Base-by-base conservation (phyloP, 2,113 vertebrate species). In the Heterotis niloticus region DNA sequence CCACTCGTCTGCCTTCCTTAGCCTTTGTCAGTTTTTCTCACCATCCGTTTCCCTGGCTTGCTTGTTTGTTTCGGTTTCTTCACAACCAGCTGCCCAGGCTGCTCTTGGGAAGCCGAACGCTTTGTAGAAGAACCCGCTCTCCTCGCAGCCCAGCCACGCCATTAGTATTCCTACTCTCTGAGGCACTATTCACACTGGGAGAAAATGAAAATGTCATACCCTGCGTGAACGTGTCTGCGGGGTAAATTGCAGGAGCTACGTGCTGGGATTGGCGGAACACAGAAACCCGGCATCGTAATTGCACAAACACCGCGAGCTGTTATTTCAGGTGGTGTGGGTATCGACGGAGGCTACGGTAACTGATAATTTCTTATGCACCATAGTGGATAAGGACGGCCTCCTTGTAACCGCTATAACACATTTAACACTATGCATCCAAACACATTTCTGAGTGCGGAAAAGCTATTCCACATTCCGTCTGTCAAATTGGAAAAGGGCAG, bases 391-490 rank as follows among this genome's bases (percentile, higher is more conserved):
- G 56, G 16, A 64, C 20, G 17, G 59, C 1, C 1, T 26, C 14
- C 11, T 24, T 79, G 59, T 72, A 67, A 60, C 66, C 72, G 66
- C 75, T 23, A 51, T 73, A n/a, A 73, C 51, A 20, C 64, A 77
- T 56, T 23, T 66, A 24, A 64, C 64, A 51, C 64, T 18, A 52
- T 28, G 62, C 34, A 52, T 18, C 14, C n/a, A 56, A 23, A 56
- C n/a, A 13, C 23, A 24, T 62, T 64, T 62, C 28, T 17, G n/a
- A 3, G 57, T 44, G 34, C 17, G 54, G 24, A 13, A 51, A 72
- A 71, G 23, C 69, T 23, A 52, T 71, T 54, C 54, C 69, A 34
- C 69, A 72, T 52, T 18, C 69, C 23, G 34, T 72, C 23, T 51
- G 69, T 72, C 54, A 72, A 72, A 16, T 7, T 72, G 69, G 54